These are phyloP conservation scores for Darwinula stevensoni DNA, from an alignment of 2,888 invertebrate genomes.

Conservation along the genomic window DNA sequence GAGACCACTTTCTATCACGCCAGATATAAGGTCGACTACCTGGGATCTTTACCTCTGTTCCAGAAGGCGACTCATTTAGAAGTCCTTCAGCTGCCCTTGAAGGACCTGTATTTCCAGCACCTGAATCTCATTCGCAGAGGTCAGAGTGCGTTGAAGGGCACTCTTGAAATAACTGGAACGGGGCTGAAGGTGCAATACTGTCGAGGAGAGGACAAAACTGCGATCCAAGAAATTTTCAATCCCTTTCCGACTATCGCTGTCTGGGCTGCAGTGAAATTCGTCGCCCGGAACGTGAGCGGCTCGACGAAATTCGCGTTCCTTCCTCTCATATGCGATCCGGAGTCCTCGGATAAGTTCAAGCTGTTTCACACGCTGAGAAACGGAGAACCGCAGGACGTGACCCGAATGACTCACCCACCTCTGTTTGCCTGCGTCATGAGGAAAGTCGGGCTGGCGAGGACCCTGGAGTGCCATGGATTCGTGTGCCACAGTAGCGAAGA, in stretches of 20 bases:
- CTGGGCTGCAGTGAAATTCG: constrained; percentile 69
- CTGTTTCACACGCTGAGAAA: constrained; percentile 9
- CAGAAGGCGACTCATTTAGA: constrained; percentile 44
- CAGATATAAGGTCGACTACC: constrained; percentile 29
- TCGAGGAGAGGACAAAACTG: constrained; percentile 7
- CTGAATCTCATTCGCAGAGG: not conserved
- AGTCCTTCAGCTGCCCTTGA: constrained; percentile 48
- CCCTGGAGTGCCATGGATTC: constrained; percentile 67
- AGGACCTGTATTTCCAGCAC: constrained; percentile 34
- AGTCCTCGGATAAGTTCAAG: constrained; percentile 10
- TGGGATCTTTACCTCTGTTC: constrained; percentile 45
- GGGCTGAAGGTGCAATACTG: constrained; percentile 33
- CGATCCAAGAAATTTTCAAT: constrained; percentile 23
- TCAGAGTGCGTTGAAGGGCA: constrained; percentile 20
- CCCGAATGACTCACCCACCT: constrained; percentile 30
- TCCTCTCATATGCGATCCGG: constrained; percentile 48
- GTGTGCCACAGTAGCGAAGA: constrained; percentile 66
- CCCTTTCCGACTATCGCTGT: constrained; percentile 72
- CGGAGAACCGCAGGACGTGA: constrained; percentile 8
- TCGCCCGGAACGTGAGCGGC: constrained; percentile 23
- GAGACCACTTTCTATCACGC: constrained; percentile 1
- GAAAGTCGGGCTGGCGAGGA: constrained; percentile 27
- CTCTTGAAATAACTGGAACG: constrained; percentile 30
- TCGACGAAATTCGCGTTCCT: constrained; percentile 38
- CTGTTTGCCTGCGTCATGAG: constrained; percentile 74